Conservation (phyloP, 2,113 vertebrate species). For the Saccopteryx bilineata region DNA sequence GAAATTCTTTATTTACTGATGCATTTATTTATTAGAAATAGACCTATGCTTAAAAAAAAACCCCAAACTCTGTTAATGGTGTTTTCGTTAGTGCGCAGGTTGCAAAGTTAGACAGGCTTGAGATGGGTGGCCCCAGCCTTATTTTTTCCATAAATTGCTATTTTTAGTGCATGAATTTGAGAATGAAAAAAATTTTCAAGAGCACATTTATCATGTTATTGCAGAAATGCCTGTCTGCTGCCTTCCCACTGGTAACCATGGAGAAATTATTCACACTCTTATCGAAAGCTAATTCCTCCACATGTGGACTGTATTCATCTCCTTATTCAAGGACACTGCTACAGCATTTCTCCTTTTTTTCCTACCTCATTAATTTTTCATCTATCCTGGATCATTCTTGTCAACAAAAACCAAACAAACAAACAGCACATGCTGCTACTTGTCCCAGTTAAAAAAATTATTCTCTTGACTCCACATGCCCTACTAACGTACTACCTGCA, state of each 20-base stretch:
- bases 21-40: constrained; percentile 3
- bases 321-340: background rate
- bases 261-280: constrained; percentile 53
- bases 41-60: background rate
- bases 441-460: background rate
- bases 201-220: constrained; percentile 29
- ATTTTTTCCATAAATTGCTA: constrained; percentile 7
- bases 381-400: background rate
- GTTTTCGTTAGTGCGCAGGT: background rate
- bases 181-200: constrained; percentile 12
- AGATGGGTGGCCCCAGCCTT: background rate
- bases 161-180: constrained; percentile 53
- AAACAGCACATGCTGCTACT: background rate
- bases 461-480: background rate
- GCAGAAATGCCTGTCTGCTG: background rate
- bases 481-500: background rate
- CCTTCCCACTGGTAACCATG: background rate
- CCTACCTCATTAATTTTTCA: background rate
- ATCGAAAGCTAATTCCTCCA: background rate
- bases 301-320: background rate
- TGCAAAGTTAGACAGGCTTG: constrained; percentile 8
- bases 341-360: background rate
- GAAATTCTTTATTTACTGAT: constrained; percentile 18
- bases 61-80: background rate
- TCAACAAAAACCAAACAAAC: background rate